Base-by-base conservation (phyloP, 2,888 invertebrate species). In the Tolmerus cingulatus region DNA sequence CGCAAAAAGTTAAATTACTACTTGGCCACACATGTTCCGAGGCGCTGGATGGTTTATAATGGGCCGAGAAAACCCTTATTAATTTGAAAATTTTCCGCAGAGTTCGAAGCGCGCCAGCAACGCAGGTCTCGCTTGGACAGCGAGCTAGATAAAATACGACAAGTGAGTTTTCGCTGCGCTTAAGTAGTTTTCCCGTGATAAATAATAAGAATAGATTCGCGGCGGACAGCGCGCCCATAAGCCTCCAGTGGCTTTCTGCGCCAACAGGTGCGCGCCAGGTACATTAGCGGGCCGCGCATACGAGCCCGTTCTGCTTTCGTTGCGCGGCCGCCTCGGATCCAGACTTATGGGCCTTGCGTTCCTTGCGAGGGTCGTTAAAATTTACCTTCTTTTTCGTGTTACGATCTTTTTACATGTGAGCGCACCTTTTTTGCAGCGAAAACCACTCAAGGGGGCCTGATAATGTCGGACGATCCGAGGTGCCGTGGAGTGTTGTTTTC, bases 381-480 rank as follows among this genome's bases (percentile, higher is more conserved):
- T 51, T 84, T 74, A 74, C 40, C 74, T 34, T 86, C n/a, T 77
- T 34, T 37, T 57, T 86, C 46, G 43, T 76, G 86, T 76, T 76
- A 43, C 77, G 74, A 76, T 86, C 55, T 86, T 86, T 86, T 86
- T 86, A 77, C 86, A 76, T 40, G 57, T 77, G 34, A 27, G 30
- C 51, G 77, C 86, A 86, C 76, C 55, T 86, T 84, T 84, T 84
- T 84, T 86, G 86, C 76, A 77, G 34, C 55, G 23, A 86, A 86
- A 77, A 51, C 86, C 86, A 86, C 55, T 86, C 86, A 86, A 76
- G 77, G 84, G 84, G 84, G 74, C 84, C 84, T 84, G 84, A 84
- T 84, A 84, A 84, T 84, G 84, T 81, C 84, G 74, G 84, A 30
- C 74, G 84, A 84, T 84, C 37, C 37, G 84, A 84, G 84, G 84